These are phyloP conservation scores for Chaenodraco wilsoni DNA, from an alignment of 2,797 vertebrate genomes.

Conservation along the genomic window DNA sequence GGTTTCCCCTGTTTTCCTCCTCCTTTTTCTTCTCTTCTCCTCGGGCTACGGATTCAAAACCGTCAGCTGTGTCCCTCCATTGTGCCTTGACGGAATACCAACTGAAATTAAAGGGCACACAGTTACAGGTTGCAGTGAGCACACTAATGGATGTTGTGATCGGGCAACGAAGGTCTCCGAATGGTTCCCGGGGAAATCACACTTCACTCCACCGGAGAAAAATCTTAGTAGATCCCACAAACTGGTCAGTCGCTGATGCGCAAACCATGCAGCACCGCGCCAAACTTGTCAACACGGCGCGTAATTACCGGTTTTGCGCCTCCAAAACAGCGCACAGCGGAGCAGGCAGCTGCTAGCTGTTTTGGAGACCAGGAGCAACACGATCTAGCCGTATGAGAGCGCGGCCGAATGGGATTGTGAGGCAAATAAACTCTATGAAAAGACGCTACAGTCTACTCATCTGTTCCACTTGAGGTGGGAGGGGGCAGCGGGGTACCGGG, in stretches of 20 bases:
- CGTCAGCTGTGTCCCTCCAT: slow-evolving; percentile 86
- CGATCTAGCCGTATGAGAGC: slow-evolving; percentile 21
- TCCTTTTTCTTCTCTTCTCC: slow-evolving; percentile 62
- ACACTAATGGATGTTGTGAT: slow-evolving; percentile 43
- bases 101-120: slow-evolving; percentile 47
- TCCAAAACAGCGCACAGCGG: slow-evolving; percentile 45
- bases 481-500: slow-evolving; percentile 75
- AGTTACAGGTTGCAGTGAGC: slow-evolving; percentile 78
- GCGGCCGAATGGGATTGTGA: slow-evolving; percentile 41
- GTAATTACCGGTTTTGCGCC: slow-evolving; percentile 67
- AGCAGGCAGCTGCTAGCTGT: slow-evolving; percentile 36
- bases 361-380: slow-evolving; percentile 47
- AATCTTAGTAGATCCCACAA: slow-evolving; percentile 46
- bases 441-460: slow-evolving; percentile 59
- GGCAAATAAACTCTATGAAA: slow-evolving; percentile 50
- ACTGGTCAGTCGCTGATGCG: slow-evolving; percentile 71
- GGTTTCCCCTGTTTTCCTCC: slow-evolving; percentile 60
- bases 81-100: slow-evolving; percentile 64
- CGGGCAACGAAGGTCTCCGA: slow-evolving; percentile 33
- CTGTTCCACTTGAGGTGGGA: slow-evolving; percentile 67
- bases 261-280: slow-evolving; percentile 60
- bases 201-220: slow-evolving; percentile 33
- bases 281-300: slow-evolving; percentile 75
- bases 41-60: slow-evolving; percentile 64
- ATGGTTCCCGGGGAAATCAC: slow-evolving; percentile 33